These are phyloP conservation scores for Osedax fenrisi DNA, from an alignment of 2,888 invertebrate species.

Conservation along the genomic window DNA sequence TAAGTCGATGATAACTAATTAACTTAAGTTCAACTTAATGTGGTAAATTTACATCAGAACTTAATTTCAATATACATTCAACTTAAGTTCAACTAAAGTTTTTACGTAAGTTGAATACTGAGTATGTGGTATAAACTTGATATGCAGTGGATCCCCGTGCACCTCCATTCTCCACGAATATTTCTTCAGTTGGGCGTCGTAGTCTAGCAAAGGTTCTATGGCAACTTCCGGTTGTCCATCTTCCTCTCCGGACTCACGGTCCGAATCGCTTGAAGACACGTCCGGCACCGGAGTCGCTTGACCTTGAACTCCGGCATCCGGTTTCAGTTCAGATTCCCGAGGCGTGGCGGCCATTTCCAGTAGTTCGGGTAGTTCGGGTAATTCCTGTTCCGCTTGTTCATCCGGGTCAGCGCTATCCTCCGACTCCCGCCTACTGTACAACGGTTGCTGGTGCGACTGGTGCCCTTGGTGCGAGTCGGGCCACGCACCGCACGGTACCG, in stretches of 20 bases:
- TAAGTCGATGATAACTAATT: too few species aligned
- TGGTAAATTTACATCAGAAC: too few species aligned
- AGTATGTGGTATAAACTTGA: constrained; percentile 46
- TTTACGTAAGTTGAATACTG: too few species aligned
- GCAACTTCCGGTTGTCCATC: background rate
- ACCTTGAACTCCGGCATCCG: background rate
- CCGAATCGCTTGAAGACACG: too few species aligned
- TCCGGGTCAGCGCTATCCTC: background rate
- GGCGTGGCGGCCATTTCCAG: too few species aligned
- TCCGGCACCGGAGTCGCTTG: too few species aligned
- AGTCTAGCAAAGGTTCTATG: constrained; percentile 35
- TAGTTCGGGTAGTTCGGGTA: too few species aligned
- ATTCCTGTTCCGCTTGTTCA: background rate
- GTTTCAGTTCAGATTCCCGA: background rate
- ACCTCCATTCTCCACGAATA: constrained; percentile 46
- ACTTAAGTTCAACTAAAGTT: too few species aligned
- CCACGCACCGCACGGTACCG: background rate
- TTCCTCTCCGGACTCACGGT: background rate
- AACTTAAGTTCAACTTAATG: too few species aligned
- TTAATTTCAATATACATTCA: too few species aligned
- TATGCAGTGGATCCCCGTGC: constrained; percentile 44
- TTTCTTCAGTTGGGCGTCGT: constrained; percentile 39
- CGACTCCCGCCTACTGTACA: background rate
- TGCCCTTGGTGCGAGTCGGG: background rate
- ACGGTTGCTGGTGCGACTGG: too few species aligned